phyloP scores from a whole-genome alignment of 1,140 invertebrate species.

The Formica selysi region DNA sequence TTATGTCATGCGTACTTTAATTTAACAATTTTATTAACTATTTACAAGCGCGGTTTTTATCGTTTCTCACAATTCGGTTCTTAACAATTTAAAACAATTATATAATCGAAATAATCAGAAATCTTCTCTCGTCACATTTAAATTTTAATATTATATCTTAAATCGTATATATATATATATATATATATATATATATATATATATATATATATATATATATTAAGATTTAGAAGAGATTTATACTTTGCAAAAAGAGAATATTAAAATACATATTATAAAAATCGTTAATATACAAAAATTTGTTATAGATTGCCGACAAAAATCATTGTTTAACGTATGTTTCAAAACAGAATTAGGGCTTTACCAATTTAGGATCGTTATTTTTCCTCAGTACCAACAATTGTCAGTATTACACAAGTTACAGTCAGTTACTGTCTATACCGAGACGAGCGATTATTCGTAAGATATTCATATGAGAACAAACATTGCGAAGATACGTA shows the following conservation, averaged over 20 bases:
- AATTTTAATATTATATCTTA: neutral
- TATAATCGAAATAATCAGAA: neutral
- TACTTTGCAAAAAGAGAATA: neutral
- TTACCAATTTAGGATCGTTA: neutral
- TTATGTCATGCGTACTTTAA: constrained; percentile 28
- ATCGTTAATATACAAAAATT: neutral
- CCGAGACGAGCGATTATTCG: neutral
- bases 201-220: neutral
- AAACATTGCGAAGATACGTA: neutral
- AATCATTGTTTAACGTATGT: neutral
- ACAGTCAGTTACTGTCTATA: constrained; percentile 1
- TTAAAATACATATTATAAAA: constrained; percentile 1
- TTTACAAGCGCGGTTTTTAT: neutral
- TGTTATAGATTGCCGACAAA: neutral
- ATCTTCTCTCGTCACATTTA: neutral
- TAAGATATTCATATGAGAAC: constrained; percentile 25
- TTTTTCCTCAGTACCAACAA: neutral
- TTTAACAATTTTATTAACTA: constrained; percentile 11
- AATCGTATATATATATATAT: neutral
- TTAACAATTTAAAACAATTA: neutral
- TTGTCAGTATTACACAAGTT: constrained; percentile 4
- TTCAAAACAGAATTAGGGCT: neutral
- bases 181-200: neutral
- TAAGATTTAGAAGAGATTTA: neutral
- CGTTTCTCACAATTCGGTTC: too few species aligned